Evolutionary conservation across 2,888 invertebrate species (phyloP), one percentile per base, ranked within the genome.

Genomic region (Clusia tigrina): DNA sequence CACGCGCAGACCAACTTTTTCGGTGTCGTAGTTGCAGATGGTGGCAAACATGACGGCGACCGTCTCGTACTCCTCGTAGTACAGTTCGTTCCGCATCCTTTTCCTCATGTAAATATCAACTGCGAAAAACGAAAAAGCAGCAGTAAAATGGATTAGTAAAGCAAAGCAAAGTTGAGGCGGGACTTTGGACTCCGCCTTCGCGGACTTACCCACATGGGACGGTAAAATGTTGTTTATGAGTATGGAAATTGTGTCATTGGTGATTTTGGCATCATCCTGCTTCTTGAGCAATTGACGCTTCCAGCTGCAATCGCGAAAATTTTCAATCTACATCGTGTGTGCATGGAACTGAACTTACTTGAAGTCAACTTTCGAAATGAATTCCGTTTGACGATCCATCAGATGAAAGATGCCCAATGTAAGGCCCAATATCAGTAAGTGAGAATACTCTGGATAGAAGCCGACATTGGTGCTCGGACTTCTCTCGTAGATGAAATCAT

Each of bases 11-110:
- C 88, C 84, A 62, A 92, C 91, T 63, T 80, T 80, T 59, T 90
- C 88, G 51, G 89, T 82, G 73, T 91, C 89, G 81, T 91, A 93
- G 78, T 93, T 93, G 17, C 93, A 93, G 54, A 98, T 89, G 0
- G 96, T 93, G 0, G 98, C 98, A 83, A 98, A 98, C 95, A 98
- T 96, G 0, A 98, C 96, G 1, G 95, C 93, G 0, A 96, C 95
- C 72, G 91, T 90, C 60, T 90, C 90, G 78, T 97, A 96, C 67
- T 92, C 90, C 81, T 96, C 93, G 73, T 93, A 92, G 80, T 96
- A 96, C 2, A 95, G 86, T 69, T 94, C 93, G 60, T 90, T 89
- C 62, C 88, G 86, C 70, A 82, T 77, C 53, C 87, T 89, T 83
- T 90, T 87, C 71, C 92, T 90, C 68, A 94, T 84, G 78, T 93